phyloP scores from a whole-genome alignment of 2,888 invertebrate species.

The Sacculina carcini region DNA sequence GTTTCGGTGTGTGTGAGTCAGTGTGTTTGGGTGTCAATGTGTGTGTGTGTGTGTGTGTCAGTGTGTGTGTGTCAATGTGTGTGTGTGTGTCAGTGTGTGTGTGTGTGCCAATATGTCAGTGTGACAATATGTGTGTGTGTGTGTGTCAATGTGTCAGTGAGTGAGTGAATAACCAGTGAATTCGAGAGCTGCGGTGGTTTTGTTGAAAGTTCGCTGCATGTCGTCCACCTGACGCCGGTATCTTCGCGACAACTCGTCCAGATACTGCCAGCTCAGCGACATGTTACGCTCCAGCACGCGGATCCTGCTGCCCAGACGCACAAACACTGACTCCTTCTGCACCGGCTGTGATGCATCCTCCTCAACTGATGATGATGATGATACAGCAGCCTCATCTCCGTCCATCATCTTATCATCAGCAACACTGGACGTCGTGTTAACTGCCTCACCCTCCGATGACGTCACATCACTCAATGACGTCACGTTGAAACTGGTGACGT shows the following conservation, averaged over 20 bases:
- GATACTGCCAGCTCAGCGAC: conserved; percentile 81
- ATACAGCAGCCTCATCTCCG: not conserved
- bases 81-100: too few species aligned
- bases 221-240: conserved; percentile 94
- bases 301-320: conserved; percentile 78
- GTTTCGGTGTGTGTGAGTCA: too few species aligned
- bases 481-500: too few species aligned
- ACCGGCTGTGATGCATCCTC: conserved; percentile 19
- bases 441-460: not conserved
- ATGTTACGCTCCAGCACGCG: conserved; percentile 89
- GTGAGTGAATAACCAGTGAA: conserved; percentile 8
- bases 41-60: too few species aligned
- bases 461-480: too few species aligned
- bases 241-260: conserved; percentile 78
- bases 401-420: not conserved
- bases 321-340: conserved; percentile 83
- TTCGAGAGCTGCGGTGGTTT: conserved; percentile 12
- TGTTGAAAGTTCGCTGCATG: conserved; percentile 13
- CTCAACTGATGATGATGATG: conserved; percentile 17
- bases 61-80: too few species aligned
- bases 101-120: too few species aligned
- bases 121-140: too few species aligned
- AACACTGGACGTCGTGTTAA: not conserved
- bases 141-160: conserved; percentile 10
- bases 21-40: too few species aligned